A percentile compares a stretch with the other conserved stretches of the same genome.
Conservation (phyloP, 1,140 invertebrate genomes). For the Glossosoma conforme region DNA sequence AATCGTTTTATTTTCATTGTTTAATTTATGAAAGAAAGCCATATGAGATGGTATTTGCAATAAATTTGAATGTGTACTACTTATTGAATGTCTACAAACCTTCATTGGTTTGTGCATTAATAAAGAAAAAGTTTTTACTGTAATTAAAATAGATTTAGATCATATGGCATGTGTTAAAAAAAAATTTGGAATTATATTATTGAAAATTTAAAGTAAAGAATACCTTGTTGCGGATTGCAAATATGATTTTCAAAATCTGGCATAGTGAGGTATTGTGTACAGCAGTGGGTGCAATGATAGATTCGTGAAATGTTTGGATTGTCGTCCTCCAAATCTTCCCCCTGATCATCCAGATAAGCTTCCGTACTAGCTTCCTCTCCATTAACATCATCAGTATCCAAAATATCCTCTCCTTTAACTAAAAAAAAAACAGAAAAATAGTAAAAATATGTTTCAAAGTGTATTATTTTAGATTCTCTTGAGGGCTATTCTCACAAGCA, state of each 20-base stretch:
- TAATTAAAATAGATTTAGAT: no score
- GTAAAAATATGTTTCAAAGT: background rate
- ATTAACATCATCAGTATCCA: background rate
- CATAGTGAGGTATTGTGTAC: conserved; percentile 35
- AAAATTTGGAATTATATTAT: no score
- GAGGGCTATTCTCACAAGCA: no score
- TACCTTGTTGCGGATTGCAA: conserved; percentile 34
- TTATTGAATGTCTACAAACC: no score
- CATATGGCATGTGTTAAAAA: no score
- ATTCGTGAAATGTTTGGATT: conserved; percentile 34
- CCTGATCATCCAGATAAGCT: conserved; percentile 32
- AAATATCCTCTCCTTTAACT: background rate
- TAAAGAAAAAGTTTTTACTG: conserved; percentile 21
- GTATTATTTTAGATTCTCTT: no score
- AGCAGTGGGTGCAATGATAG: conserved; percentile 40
- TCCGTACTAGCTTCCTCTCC: background rate
- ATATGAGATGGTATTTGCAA: no score
- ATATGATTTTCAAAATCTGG: conserved; percentile 38
- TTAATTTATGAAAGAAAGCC: no score
- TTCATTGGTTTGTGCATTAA: background rate
- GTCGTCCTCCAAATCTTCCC: conserved; percentile 33
- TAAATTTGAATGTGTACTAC: no score
- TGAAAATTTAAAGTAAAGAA: no score
- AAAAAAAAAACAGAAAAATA: background rate
- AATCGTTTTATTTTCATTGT: no score